A percentile compares a stretch with the other conserved stretches of the same genome.
phyloP scores from a whole-genome alignment of 2,888 invertebrate genomes.

The Corythucha ciliata region DNA sequence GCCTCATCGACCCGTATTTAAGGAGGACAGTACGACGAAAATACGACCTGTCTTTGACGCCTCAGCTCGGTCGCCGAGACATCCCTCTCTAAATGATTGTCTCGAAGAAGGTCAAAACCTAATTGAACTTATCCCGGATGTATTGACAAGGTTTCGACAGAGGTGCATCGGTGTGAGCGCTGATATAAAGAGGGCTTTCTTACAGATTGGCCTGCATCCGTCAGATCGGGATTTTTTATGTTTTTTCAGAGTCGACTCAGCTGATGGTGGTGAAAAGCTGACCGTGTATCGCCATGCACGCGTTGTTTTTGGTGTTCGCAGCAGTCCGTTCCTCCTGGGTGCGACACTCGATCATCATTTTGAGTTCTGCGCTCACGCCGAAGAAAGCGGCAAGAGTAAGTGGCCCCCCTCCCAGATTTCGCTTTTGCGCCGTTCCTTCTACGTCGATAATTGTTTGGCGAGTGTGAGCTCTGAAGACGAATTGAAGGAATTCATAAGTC shows the following conservation, averaged over 20 bases:
- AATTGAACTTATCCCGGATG: neutral
- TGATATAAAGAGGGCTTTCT: constrained; percentile 33
- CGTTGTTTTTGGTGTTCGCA: constrained; percentile 21
- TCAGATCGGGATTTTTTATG: constrained; percentile 35
- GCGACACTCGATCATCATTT: constrained; percentile 19
- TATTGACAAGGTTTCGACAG: neutral
- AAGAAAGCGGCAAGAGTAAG: too few relatives aligned
- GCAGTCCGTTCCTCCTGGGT: constrained; percentile 21
- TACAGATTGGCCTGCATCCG: constrained; percentile 24
- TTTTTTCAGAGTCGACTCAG: constrained; percentile 38
- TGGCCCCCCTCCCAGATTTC: neutral
- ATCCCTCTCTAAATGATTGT: too few relatives aligned
- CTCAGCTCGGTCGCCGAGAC: too few relatives aligned
- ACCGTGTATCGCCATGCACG: constrained; percentile 14
- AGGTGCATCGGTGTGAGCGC: neutral
- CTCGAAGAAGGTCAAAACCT: too few relatives aligned
- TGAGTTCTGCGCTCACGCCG: too few relatives aligned
- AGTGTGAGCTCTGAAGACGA: constrained; percentile 6
- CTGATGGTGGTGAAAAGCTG: neutral
- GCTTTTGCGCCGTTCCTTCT: too few relatives aligned
- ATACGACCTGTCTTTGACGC: constrained; percentile 33
- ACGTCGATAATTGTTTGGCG: constrained; percentile 23
- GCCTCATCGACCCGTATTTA: constrained; percentile 29
- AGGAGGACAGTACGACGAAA: constrained; percentile 25
- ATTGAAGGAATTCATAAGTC: constrained; percentile 8